Conservation (phyloP, 2,113 vertebrate genomes). For the Archocentrus centrarchus region DNA sequence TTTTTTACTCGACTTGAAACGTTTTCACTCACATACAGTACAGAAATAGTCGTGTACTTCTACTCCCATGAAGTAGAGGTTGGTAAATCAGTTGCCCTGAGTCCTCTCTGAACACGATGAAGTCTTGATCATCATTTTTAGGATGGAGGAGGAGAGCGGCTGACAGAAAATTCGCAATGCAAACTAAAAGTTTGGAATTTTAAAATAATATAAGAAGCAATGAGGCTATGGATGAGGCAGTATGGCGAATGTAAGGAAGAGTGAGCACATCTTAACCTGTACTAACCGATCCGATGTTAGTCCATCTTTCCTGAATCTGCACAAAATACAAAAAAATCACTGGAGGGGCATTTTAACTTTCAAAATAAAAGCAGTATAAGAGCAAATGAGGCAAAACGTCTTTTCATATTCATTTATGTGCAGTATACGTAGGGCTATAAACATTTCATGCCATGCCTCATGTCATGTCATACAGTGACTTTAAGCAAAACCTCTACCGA, state of each 20-base stretch:
- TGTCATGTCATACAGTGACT: not conserved
- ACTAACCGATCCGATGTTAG: not conserved
- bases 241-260: not conserved
- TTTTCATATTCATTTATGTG: not conserved
- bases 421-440: not conserved
- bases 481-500: not conserved
- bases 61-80: no score
- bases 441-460: conserved; percentile 1
- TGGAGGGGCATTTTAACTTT: conserved; percentile 8
- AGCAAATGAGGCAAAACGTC: not conserved
- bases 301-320: not conserved
- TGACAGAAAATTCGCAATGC: not conserved
- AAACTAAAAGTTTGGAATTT: not conserved
- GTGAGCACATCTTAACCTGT: not conserved
- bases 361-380: not conserved
- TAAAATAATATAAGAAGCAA: fast-evolving
- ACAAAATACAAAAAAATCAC: not conserved
- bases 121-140: not conserved
- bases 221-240: not conserved
- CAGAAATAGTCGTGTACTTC: not conserved
- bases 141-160: not conserved
- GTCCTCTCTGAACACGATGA: conserved; percentile 4
- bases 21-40: no score
- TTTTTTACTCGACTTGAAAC: not conserved
- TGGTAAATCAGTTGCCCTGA: not conserved